These are phyloP conservation scores for Bombylius major DNA, from an alignment of 2,888 invertebrate genomes.

Conservation along the genomic window DNA sequence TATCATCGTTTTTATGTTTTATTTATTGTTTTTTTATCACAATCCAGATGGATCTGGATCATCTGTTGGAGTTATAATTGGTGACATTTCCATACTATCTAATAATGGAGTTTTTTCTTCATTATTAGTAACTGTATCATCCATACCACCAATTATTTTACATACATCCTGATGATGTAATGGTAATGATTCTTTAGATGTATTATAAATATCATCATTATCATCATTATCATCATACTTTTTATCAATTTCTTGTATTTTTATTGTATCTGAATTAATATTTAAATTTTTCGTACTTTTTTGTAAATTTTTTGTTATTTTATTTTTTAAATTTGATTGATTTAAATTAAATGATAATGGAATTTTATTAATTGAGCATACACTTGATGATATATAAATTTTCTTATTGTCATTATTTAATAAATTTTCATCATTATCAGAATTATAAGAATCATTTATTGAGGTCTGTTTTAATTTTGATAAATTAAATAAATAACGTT, in stretches of 20 bases:
- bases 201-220: constrained; percentile 10
- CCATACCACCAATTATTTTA: constrained; percentile 22
- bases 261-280: neutral
- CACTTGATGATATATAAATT: constrained; percentile 1
- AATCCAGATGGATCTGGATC: constrained; percentile 21
- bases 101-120: constrained; percentile 37
- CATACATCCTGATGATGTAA: constrained; percentile 21
- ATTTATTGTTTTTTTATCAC: constrained; percentile 9
- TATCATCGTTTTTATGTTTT: neutral
- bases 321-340: constrained; percentile 12
- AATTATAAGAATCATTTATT: constrained; percentile 27
- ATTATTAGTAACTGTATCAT: constrained; percentile 20
- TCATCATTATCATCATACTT: constrained; percentile 5
- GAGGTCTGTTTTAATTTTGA: constrained; percentile 34
- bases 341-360: neutral
- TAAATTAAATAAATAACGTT: constrained; percentile 28
- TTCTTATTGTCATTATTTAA: constrained; percentile 32
- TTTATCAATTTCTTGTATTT: neutral
- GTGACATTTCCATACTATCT: constrained; percentile 37
- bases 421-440: constrained; percentile 31
- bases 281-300: neutral
- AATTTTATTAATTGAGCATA: constrained; percentile 8
- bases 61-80: constrained; percentile 31
- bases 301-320: neutral
- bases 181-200: constrained; percentile 31